phyloP scores from a whole-genome alignment of 2,797 vertebrate genomes.

The Gymnoscopelus braueri region DNA sequence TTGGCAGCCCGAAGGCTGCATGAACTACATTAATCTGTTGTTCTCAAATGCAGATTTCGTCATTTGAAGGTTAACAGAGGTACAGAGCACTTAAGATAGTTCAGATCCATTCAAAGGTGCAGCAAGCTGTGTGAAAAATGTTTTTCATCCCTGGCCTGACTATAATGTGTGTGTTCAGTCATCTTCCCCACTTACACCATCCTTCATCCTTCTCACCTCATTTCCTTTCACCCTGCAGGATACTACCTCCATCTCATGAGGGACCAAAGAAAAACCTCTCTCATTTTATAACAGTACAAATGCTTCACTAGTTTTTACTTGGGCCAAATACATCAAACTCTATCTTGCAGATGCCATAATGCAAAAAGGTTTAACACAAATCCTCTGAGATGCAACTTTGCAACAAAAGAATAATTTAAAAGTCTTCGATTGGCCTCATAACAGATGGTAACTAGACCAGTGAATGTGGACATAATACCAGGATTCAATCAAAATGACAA shows the following conservation, averaged over 20 bases:
- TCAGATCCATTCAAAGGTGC: conserved; percentile 55
- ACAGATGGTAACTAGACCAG: no score
- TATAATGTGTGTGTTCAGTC: conserved; percentile 45
- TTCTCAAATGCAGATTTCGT: conserved; percentile 14
- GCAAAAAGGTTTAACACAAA: no score
- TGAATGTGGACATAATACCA: no score
- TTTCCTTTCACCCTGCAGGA: conserved; percentile 16
- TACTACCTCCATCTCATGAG: background rate
- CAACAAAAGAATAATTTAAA: no score
- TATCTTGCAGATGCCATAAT: no score
- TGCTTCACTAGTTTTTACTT: background rate
- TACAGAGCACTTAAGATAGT: conserved; percentile 2
- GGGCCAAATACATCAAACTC: background rate
- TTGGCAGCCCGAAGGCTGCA: background rate
- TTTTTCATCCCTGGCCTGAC: conserved; percentile 55
- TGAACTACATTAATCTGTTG: conserved; percentile 32
- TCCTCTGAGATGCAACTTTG: no score
- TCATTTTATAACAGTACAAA: background rate
- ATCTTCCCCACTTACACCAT: conserved; percentile 31
- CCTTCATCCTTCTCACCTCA: conserved; percentile 18
- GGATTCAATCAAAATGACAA: background rate
- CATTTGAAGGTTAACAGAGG: background rate
- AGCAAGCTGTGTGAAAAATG: conserved; percentile 41
- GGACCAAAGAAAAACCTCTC: background rate
- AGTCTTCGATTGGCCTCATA: no score